Evolutionary conservation across 2,113 vertebrate genomes (phyloP).

Genomic region (Athene cunicularia): DNA sequence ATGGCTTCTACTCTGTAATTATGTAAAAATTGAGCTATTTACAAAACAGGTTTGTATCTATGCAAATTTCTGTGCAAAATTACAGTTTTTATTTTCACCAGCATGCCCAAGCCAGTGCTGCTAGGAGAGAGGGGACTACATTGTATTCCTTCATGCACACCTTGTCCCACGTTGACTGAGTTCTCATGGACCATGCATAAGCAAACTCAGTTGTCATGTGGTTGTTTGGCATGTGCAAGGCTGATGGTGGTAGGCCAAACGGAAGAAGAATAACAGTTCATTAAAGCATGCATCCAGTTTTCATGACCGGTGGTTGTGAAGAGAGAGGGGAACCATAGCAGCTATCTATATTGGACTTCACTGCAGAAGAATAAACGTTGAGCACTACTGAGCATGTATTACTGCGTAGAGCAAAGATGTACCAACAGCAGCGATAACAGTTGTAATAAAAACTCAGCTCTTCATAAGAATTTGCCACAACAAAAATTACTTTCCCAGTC

Average conservation of each 20-base stretch:
- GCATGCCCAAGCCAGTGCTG: background rate
- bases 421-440: background rate
- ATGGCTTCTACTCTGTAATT: background rate
- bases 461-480: background rate
- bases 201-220: background rate
- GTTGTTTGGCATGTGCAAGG: background rate
- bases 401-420: background rate
- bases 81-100: background rate
- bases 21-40: background rate
- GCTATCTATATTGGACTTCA: background rate
- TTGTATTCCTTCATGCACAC: background rate
- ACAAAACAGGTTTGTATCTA: background rate
- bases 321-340: background rate
- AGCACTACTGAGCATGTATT: background rate
- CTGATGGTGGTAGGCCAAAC: background rate
- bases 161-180: background rate
- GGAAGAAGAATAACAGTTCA: background rate
- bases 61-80: background rate
- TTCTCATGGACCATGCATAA: background rate
- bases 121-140: accelerated
- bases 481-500: background rate
- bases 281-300: background rate
- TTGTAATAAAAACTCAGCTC: background rate
- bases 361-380: background rate
- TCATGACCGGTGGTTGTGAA: background rate